Evolutionary conservation across 2,888 invertebrate genomes (phyloP).

Genomic region (Ophion ellenae): DNA sequence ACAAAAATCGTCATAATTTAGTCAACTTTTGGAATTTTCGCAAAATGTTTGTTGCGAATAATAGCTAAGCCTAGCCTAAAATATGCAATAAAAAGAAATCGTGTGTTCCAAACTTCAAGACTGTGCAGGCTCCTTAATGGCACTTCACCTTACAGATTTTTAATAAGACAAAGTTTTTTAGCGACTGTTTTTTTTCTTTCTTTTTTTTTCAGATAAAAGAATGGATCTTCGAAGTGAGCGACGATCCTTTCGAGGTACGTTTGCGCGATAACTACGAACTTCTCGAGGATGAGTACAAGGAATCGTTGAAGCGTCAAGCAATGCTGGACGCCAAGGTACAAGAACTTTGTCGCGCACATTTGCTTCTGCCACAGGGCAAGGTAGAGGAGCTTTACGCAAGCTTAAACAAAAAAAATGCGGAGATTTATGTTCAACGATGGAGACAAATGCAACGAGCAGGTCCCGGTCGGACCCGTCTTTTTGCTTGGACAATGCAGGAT

Average conservation of each 20-base stretch:
- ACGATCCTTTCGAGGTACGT: constrained; percentile 99
- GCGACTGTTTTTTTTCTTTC: constrained; percentile 15
- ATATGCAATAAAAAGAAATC: too few species aligned
- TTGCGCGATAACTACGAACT: constrained; percentile 97
- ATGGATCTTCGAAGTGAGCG: constrained; percentile 95
- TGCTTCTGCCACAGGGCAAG: constrained; percentile 93
- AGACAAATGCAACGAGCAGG: constrained; percentile 88
- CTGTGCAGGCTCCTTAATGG: too few species aligned
- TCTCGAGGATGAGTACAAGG: constrained; percentile 97
- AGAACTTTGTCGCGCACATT: constrained; percentile 92
- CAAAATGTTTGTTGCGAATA: too few species aligned
- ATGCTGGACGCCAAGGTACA: constrained; percentile 95
- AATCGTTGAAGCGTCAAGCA: constrained; percentile 94
- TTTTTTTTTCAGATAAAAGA: constrained; percentile 89
- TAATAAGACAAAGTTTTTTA: too few species aligned
- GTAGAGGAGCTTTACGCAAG: constrained; percentile 95
- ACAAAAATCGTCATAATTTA: too few species aligned
- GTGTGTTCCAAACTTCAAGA: too few species aligned
- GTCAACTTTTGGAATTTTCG: too few species aligned
- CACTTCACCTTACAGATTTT: too few species aligned
- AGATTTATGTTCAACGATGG: constrained; percentile 97
- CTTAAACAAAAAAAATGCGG: constrained; percentile 95
- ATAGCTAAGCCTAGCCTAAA: too few species aligned
- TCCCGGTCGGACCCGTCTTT: constrained; percentile 89
- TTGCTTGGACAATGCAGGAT: constrained; percentile 93